These are phyloP conservation scores for Brachionus sp. DNA, from an alignment of 1,140 invertebrate species.

Conservation along the genomic window DNA sequence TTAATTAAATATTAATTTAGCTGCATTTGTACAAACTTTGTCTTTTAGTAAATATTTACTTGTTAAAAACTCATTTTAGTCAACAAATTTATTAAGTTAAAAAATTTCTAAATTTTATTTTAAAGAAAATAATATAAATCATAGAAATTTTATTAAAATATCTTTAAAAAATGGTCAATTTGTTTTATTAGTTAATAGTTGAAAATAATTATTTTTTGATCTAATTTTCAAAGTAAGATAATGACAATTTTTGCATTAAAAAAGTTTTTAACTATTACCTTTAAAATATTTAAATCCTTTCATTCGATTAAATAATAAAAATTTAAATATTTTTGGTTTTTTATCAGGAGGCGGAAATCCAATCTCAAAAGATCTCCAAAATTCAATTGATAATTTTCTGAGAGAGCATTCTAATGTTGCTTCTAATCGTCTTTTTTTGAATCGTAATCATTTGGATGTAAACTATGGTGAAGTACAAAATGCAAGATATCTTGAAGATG, in stretches of 20 bases:
- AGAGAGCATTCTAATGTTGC: background rate
- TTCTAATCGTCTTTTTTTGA: background rate
- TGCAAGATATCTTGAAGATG: constrained; percentile 21
- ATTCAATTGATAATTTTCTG: background rate
- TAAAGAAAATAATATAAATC: background rate
- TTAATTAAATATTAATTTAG: no score
- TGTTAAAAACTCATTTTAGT: background rate
- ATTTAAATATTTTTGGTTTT: background rate
- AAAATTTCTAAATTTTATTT: background rate
- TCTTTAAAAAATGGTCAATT: background rate
- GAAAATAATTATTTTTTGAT: background rate
- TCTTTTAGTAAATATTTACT: background rate
- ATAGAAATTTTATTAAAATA: background rate
- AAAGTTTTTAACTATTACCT: background rate
- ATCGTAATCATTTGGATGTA: background rate
- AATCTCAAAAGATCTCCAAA: background rate
- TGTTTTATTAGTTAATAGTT: background rate
- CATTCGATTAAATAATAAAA: background rate
- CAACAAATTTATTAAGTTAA: background rate
- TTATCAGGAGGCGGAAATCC: background rate
- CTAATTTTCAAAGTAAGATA: background rate
- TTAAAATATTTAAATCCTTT: background rate
- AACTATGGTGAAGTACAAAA: constrained; percentile 1
- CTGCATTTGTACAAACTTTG: no score
- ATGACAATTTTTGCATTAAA: background rate